These are phyloP conservation scores for Plumapathes pennacea DNA, from an alignment of 92 coral and sea anemone species.

Conservation along the genomic window DNA sequence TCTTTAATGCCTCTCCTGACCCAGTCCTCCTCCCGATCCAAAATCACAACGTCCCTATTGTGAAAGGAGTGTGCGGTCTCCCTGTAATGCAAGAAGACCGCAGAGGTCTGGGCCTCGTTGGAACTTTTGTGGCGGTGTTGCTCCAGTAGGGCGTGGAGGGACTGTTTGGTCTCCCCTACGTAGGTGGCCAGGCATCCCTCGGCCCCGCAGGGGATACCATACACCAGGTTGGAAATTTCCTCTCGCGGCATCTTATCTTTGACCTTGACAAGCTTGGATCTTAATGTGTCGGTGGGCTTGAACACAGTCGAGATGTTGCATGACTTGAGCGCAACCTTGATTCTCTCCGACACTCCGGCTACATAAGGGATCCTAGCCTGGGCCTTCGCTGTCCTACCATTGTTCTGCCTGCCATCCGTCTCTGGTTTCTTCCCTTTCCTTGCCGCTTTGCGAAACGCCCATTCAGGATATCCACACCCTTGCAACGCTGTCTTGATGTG, in stretches of 20 bases:
- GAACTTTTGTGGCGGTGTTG: slow-evolving; percentile 25
- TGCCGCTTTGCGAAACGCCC: slow-evolving; percentile 12
- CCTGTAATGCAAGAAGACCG: slow-evolving; percentile 21
- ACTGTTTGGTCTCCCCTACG: slow-evolving; percentile 36
- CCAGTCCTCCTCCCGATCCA: slow-evolving; percentile 25
- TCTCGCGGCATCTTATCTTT: slow-evolving; percentile 29
- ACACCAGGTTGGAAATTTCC: slow-evolving; percentile 23
- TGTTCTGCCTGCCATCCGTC: background rate
- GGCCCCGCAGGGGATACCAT: slow-evolving; percentile 26
- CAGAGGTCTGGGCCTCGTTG: slow-evolving; percentile 46
- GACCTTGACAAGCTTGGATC: slow-evolving; percentile 6
- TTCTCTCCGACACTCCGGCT: slow-evolving; percentile 12
- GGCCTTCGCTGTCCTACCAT: background rate
- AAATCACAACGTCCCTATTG: slow-evolving; percentile 9
- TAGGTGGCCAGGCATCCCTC: slow-evolving; percentile 7
- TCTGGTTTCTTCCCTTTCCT: background rate
- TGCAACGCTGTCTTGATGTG: slow-evolving; percentile 14
- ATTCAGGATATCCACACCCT: slow-evolving; percentile 7
- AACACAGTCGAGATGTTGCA: slow-evolving; percentile 7
- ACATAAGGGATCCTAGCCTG: slow-evolving; percentile 18
- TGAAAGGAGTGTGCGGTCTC: slow-evolving; percentile 25
- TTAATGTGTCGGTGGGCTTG: slow-evolving; percentile 13
- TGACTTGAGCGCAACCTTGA: slow-evolving; percentile 13
- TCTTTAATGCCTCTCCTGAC: slow-evolving; percentile 14
- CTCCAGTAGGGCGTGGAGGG: slow-evolving; percentile 24